These are phyloP conservation scores for Embidobia sp. DNA, from an alignment of 2,888 invertebrate genomes.

Conservation along the genomic window DNA sequence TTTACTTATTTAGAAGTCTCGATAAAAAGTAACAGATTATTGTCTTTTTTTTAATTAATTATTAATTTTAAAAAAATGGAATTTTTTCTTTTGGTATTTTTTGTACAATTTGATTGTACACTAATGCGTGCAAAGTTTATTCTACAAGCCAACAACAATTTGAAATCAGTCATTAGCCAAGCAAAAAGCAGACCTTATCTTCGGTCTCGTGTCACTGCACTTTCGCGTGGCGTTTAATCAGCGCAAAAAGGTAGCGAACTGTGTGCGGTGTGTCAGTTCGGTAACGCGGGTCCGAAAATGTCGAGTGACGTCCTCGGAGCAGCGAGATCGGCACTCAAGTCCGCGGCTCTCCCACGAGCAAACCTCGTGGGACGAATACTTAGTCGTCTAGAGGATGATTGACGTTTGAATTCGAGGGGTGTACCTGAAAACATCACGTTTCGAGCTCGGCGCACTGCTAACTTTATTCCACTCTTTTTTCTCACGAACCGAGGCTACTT, in stretches of 20 bases:
- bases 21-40: too few relatives aligned
- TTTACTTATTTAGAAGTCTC: too few relatives aligned
- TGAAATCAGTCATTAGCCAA: constrained; percentile 2
- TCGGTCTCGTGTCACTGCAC: constrained; percentile 19
- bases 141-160: too few relatives aligned
- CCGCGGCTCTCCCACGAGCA: constrained; percentile 31
- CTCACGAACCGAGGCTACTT: not conserved
- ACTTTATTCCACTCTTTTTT: constrained; percentile 22
- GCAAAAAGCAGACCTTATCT: constrained; percentile 14
- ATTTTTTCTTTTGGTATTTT: too few relatives aligned
- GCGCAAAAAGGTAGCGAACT: constrained; percentile 2
- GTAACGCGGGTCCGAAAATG: constrained; percentile 35
- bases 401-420: constrained; percentile 39
- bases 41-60: too few relatives aligned
- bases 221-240: constrained; percentile 10
- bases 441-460: not conserved
- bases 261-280: too few relatives aligned
- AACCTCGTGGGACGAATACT: constrained; percentile 38
- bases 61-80: too few relatives aligned
- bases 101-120: too few relatives aligned
- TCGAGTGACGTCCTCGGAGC: too few relatives aligned
- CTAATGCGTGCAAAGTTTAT: too few relatives aligned
- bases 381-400: constrained; percentile 40
- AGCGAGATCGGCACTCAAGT: constrained; percentile 16
- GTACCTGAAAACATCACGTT: constrained; percentile 29